phyloP scores from a whole-genome alignment of 30 jellyfish, hydroid and myxozoan species.

The Catostylus mosaicus region DNA sequence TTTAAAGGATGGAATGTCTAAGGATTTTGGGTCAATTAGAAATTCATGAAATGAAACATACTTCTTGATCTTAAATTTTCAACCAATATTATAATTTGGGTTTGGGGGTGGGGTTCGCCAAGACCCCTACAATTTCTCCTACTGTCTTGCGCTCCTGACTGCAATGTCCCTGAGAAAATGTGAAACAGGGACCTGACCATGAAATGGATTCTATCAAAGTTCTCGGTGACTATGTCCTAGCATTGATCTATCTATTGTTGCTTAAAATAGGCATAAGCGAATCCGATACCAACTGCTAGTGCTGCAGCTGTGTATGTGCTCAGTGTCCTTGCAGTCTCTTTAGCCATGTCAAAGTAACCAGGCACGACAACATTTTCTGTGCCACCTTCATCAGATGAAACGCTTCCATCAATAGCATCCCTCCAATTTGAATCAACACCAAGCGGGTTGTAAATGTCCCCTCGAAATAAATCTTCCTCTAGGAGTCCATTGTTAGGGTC shows the following conservation, averaged over 20 bases:
- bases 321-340: conserved; percentile 43
- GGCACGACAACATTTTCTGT: background rate
- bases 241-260: conserved; percentile 24
- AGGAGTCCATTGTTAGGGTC: conserved; percentile 6
- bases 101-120: too few species aligned
- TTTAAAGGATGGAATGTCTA: too few species aligned
- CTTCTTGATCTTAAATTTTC: too few species aligned
- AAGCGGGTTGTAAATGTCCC: conserved; percentile 18
- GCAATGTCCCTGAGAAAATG: too few species aligned
- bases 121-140: too few species aligned
- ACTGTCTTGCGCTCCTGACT: too few species aligned
- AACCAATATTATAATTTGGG: too few species aligned
- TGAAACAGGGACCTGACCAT: too few species aligned
- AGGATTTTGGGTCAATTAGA: too few species aligned
- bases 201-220: conserved; percentile 25
- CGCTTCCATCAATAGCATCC: conserved; percentile 60
- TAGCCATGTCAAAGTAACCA: conserved; percentile 12
- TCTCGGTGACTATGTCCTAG: too few species aligned
- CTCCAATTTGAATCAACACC: conserved; percentile 5
- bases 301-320: conserved; percentile 87
- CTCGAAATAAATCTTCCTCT: conserved; percentile 6
- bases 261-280: conserved; percentile 83
- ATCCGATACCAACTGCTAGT: conserved; percentile 89
- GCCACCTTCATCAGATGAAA: background rate
- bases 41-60: too few species aligned